A percentile compares a stretch with the other conserved stretches of the same genome.
phyloP scores from a whole-genome alignment of 2,888 invertebrate species.

The Apodemia mormo region DNA sequence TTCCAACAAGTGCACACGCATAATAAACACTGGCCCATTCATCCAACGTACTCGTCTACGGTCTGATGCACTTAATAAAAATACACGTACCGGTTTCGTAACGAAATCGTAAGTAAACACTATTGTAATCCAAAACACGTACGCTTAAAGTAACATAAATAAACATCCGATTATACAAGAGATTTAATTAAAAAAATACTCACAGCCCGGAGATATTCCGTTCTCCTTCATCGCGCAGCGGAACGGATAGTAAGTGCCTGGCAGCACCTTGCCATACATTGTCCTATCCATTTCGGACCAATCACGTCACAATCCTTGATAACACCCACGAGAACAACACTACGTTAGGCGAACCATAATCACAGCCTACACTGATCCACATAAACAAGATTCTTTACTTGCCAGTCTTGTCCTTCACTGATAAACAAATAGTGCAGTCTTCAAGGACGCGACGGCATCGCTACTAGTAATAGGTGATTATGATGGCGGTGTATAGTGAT shows the following conservation, averaged over 20 bases:
- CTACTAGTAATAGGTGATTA: neutral
- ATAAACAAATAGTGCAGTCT: constrained; percentile 26
- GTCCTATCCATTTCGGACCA: constrained; percentile 89
- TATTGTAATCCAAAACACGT: constrained; percentile 47
- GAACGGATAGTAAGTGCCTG: constrained; percentile 92
- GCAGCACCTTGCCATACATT: constrained; percentile 94
- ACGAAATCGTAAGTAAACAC: constrained; percentile 44
- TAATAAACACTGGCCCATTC: constrained; percentile 45
- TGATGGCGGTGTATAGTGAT: neutral
- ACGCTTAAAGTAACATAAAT: constrained; percentile 42
- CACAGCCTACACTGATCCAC: constrained; percentile 65
- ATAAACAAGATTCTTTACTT: constrained; percentile 42
- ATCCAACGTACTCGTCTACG: constrained; percentile 44
- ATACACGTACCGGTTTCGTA: constrained; percentile 54
- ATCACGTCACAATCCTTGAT: constrained; percentile 61
- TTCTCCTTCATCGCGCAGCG: constrained; percentile 90
- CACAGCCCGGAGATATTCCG: constrained; percentile 93
- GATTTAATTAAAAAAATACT: constrained; percentile 75
- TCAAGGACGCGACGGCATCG: constrained; percentile 50
- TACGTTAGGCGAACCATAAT: constrained; percentile 73
- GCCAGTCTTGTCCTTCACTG: constrained; percentile 26
- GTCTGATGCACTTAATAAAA: constrained; percentile 54
- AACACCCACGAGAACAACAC: constrained; percentile 66
- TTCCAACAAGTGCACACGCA: constrained; percentile 42
- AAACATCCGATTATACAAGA: constrained; percentile 35